These are phyloP conservation scores for Drosophila sordidapex DNA, from an alignment of 2,888 invertebrate species.

Conservation along the genomic window DNA sequence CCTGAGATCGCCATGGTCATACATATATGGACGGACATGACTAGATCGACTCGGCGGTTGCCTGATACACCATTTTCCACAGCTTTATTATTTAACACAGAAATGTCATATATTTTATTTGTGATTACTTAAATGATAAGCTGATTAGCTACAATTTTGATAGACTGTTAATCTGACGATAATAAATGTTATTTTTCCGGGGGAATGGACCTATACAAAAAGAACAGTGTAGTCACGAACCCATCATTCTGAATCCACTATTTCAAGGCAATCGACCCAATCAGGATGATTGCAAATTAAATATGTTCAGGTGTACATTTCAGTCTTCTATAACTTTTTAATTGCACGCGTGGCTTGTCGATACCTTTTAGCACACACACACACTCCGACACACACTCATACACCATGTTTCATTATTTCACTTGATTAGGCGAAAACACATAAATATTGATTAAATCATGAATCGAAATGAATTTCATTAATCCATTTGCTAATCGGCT, in stretches of 20 bases:
- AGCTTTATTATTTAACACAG: not conserved
- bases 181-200: conserved; percentile 12
- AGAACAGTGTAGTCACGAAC: conserved; percentile 9
- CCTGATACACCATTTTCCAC: not conserved
- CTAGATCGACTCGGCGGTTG: not conserved
- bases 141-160: conserved; percentile 20
- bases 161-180: conserved; percentile 26
- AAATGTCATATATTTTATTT: not conserved
- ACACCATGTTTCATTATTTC: too few relatives aligned
- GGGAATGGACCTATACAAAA: conserved; percentile 25
- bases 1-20: not conserved
- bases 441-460: too few relatives aligned
- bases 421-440: too few relatives aligned
- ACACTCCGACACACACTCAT: too few relatives aligned
- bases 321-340: too few relatives aligned
- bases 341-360: too few relatives aligned
- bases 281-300: not conserved
- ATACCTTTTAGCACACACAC: too few relatives aligned
- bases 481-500: too few relatives aligned
- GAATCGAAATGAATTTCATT: too few relatives aligned
- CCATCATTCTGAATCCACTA: conserved; percentile 3
- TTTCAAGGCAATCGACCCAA: not conserved
- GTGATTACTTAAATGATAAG: not conserved
- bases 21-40: not conserved
- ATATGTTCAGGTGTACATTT: not conserved